Conservation (phyloP, 1,140 invertebrate genomes). For the Drosophila hydei region DNA sequence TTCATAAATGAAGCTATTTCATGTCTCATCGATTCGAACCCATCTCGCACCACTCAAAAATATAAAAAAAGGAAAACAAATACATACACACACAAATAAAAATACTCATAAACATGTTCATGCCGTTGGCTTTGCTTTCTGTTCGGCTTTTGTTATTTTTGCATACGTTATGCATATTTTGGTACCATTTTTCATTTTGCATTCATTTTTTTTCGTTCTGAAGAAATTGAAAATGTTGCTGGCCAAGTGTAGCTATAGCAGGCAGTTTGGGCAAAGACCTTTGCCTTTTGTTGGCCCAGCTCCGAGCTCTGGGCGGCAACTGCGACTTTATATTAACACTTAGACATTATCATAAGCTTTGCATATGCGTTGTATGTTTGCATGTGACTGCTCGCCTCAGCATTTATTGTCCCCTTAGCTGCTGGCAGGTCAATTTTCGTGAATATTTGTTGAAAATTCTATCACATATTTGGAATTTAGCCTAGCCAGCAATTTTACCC, state of each 20-base stretch:
- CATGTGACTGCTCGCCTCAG: neutral
- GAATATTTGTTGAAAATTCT: slow-evolving; percentile 39
- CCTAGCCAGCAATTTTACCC: slow-evolving; percentile 10
- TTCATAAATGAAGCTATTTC: slow-evolving; percentile 13
- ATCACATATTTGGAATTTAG: slow-evolving; percentile 39
- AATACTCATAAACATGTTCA: slow-evolving; percentile 24
- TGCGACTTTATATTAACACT: slow-evolving; percentile 46
- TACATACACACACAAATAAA: neutral
- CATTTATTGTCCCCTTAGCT: slow-evolving; percentile 37
- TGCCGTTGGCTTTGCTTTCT: slow-evolving; percentile 25
- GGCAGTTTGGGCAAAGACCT: neutral
- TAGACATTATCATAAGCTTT: slow-evolving; percentile 45
- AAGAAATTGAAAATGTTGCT: slow-evolving; percentile 45
- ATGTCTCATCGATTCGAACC: slow-evolving; percentile 8
- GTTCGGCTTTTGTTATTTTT: slow-evolving; percentile 30
- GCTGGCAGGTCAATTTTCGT: slow-evolving; percentile 28
- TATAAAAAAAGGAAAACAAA: neutral
- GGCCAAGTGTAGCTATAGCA: slow-evolving; percentile 25
- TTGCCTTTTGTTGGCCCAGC: slow-evolving; percentile 19
- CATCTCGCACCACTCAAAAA: slow-evolving; percentile 8
- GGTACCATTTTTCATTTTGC: slow-evolving; percentile 44
- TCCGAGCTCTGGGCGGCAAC: slow-evolving; percentile 14
- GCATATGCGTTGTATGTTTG: slow-evolving; percentile 22
- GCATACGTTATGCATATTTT: slow-evolving; percentile 46
- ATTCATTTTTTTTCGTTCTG: neutral